phyloP scores from a whole-genome alignment of 2,888 invertebrate genomes.

The Microdon myrmicae region DNA sequence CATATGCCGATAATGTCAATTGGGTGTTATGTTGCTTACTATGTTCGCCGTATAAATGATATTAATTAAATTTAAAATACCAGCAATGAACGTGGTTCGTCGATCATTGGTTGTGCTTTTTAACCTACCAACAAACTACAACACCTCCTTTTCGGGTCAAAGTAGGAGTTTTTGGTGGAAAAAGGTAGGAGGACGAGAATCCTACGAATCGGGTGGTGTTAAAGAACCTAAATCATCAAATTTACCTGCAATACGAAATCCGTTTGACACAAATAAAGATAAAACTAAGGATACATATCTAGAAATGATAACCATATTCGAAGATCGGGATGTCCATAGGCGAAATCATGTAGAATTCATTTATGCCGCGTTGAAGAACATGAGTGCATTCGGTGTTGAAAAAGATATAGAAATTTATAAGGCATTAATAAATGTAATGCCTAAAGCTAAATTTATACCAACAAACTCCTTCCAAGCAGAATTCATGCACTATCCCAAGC shows the following conservation, averaged over 20 bases:
- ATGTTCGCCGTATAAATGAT: too few relatives aligned
- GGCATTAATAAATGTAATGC: constrained; percentile 83
- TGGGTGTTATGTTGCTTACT: too few relatives aligned
- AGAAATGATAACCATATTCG: constrained; percentile 79
- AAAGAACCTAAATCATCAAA: too few relatives aligned
- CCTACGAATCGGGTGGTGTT: too few relatives aligned
- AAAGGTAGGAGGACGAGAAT: too few relatives aligned
- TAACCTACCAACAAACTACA: too few relatives aligned
- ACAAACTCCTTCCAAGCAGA: constrained; percentile 85
- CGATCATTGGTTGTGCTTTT: too few relatives aligned
- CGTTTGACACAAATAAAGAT: constrained; percentile 58
- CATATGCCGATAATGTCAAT: too few relatives aligned
- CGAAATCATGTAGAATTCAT: constrained; percentile 95
- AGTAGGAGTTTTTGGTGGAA: constrained; percentile 37
- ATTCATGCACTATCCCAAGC: constrained; percentile 93
- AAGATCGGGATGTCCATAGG: constrained; percentile 74
- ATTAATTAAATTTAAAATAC: too few relatives aligned
- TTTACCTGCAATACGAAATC: constrained; percentile 60
- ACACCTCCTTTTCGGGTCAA: too few relatives aligned
- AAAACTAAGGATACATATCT: constrained; percentile 74
- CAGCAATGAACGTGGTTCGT: too few relatives aligned
- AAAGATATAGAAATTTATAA: constrained; percentile 90
- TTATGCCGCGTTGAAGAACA: constrained; percentile 84
- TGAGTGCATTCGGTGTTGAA: constrained; percentile 90
- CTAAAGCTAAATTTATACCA: constrained; percentile 89